Conservation (phyloP, 2,888 invertebrate species). For the Polydrusus cervinus region DNA sequence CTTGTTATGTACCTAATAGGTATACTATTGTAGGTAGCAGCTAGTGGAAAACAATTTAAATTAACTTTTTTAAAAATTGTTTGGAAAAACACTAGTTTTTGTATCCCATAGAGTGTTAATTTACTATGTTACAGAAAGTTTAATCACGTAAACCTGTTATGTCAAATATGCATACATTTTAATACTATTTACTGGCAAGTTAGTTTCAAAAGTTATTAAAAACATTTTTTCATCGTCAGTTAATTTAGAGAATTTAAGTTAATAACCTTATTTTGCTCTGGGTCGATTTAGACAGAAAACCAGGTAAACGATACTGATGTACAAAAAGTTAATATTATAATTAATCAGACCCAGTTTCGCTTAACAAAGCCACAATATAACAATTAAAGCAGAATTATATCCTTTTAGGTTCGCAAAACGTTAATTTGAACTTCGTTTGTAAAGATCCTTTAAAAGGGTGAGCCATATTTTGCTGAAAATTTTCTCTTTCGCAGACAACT, state of each 20-base stretch:
- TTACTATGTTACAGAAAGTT: too few relatives aligned
- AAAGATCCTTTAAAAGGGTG: constrained; percentile 44
- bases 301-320: neutral
- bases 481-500: constrained; percentile 41
- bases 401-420: constrained; percentile 43
- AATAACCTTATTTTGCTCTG: neutral
- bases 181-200: too few relatives aligned
- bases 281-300: neutral
- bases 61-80: too few relatives aligned
- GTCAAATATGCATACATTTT: too few relatives aligned
- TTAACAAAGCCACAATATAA: constrained; percentile 38
- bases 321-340: neutral
- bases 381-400: constrained; percentile 44
- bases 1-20: too few relatives aligned
- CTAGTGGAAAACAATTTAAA: too few relatives aligned
- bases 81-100: too few relatives aligned
- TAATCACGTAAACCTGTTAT: too few relatives aligned
- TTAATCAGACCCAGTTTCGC: neutral
- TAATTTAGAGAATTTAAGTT: neutral
- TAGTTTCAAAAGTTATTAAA: too few relatives aligned
- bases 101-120: too few relatives aligned
- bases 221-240: too few relatives aligned
- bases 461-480: constrained; percentile 33
- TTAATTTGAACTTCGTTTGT: constrained; percentile 48
- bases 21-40: too few relatives aligned